Evolutionary conservation across 2,888 invertebrate species (phyloP).

Genomic region (Morinoia aosen): DNA sequence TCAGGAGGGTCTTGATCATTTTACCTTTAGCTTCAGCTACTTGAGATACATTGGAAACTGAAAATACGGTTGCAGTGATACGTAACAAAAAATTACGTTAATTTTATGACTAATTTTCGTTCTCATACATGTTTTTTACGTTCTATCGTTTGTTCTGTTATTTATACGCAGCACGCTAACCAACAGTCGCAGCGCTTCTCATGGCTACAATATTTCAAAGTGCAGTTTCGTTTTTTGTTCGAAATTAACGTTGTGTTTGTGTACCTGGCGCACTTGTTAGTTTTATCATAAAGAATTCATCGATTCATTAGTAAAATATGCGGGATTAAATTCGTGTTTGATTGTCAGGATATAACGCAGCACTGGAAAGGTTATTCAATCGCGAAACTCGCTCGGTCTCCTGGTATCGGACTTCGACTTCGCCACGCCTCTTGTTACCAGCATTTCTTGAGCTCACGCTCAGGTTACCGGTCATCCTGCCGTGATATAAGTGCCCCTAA

Average conservation of each 20-base stretch:
- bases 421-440: background rate
- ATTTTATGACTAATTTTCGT: background rate
- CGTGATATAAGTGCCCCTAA: too few relatives aligned
- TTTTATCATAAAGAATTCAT: background rate
- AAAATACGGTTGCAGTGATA: background rate
- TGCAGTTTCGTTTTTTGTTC: background rate
- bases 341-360: background rate
- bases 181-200: background rate
- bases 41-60: background rate
- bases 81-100: background rate
- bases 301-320: background rate
- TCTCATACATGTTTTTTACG: background rate
- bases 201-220: background rate
- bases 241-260: background rate
- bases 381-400: too few relatives aligned
- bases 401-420: background rate
- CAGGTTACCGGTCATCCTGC: background rate
- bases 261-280: background rate
- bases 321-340: background rate
- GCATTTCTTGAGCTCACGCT: background rate
- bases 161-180: background rate
- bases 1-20: background rate
- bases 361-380: too few relatives aligned
- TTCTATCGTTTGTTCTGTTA: background rate
- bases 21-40: background rate